Percentiles rank a stretch among this genome's conserved stretches.
Conservation (phyloP, 2,797 vertebrate species). For the Fistularia tabacaria region DNA sequence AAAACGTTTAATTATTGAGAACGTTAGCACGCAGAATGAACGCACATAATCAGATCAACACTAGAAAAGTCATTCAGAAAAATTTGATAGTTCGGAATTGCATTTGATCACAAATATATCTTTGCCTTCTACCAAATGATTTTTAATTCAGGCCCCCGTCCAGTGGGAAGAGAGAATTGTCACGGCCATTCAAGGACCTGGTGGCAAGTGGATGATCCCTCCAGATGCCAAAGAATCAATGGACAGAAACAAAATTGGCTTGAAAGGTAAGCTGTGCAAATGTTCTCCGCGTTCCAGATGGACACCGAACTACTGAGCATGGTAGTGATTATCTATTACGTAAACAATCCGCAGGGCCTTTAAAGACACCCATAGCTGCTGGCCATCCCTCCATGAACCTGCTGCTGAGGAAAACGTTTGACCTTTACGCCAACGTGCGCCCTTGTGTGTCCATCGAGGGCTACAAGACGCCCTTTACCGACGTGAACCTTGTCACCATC, state of each 20-base stretch:
- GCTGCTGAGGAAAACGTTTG: conserved; percentile 91
- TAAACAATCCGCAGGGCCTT: conserved; percentile 75
- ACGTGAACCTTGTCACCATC: conserved; percentile 94
- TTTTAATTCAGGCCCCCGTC: conserved; percentile 79
- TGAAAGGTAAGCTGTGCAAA: conserved; percentile 82
- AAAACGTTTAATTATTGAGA: too few relatives aligned
- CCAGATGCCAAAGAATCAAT: conserved; percentile 95
- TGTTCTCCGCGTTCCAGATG: background rate
- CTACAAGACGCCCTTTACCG: conserved; percentile 89
- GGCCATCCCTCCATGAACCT: conserved; percentile 97
- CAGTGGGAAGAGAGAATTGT: conserved; percentile 95
- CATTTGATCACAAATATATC: background rate
- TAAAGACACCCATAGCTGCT: conserved; percentile 95
- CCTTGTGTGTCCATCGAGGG: conserved; percentile 94
- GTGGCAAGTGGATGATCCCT: conserved; percentile 96
- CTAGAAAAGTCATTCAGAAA: background rate
- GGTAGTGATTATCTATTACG: background rate
- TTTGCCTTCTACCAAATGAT: background rate
- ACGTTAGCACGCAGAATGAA: too few relatives aligned
- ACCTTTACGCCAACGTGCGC: conserved; percentile 93
- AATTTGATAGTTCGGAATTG: background rate
- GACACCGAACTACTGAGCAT: too few relatives aligned
- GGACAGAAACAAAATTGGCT: conserved; percentile 94
- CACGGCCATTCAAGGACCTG: conserved; percentile 88
- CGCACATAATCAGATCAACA: too few relatives aligned